Evolutionary conservation across 2,888 invertebrate species (phyloP), one percentile per base, ranked within the genome.

Genomic region (Diachrysia chrysitis): DNA sequence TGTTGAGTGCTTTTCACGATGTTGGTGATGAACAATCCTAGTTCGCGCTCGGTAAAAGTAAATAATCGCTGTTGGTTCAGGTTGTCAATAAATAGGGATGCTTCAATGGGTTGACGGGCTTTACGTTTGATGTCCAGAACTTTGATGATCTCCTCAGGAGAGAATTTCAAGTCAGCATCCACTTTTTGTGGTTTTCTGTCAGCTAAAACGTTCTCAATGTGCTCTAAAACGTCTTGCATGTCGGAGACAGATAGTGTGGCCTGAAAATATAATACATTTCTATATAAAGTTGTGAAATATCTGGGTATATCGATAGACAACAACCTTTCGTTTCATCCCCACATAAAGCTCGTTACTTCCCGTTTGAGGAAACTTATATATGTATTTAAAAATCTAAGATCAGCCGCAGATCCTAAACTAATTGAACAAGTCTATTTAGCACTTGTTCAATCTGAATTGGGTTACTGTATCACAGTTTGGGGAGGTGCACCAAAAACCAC

Each of bases 61-160:
- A 95, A 90, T 72, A 95, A 94, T 74, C 93, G 89, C 68, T 95
- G 91, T 23, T 91, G 88, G 75, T 93, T 92, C 81, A 93, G 86
- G 16, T 92, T 73, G 66, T 95, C 91, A 2, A 95, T 62, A 63
- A 91, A 89, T 25, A 96, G 53, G 35, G 94, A 91, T n/a, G 96
- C 96, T 93, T 97, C 97, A 0, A 97, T 83, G 73, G 96, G 95
- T 76, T 96, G 93, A n/a, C 92, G 85, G 58, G 95, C 86, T 2
- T 96, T 89, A 16, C 89, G 89, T 82, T 96, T 87, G 75, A 97
- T 95, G 68, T 96, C 96, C 54, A 97, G 89, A 75, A 96, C 87
- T 58, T 96, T 89, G 14, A 95, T 93, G 58, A 97, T 94, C 70
- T 96, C 94, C 61, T 96, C 95, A 32, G 96, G 95, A 0, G 95